Evolutionary conservation across 92 coral and sea anemone genomes (phyloP), one percentile per base, ranked within the genome.

Genomic region (Bergia puertoricense): DNA sequence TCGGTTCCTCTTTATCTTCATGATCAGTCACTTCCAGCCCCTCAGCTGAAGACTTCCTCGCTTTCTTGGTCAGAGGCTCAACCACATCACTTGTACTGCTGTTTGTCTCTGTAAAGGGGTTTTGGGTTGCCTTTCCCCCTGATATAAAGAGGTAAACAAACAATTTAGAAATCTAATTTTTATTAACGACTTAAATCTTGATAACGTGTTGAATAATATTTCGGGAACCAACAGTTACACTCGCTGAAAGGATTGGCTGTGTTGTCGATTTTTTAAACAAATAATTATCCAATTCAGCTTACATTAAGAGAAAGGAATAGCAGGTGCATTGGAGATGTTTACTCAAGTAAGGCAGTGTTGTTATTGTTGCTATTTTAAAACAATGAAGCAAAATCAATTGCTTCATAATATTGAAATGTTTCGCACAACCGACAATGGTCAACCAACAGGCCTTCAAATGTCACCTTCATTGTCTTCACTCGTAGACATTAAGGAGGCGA

Each of bases 401-500:
- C 85, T 57, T 80, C 45, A 37, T 75, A 57, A 80, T 72, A 79
- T 50, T 51, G 69, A 74, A 44, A 57, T 3, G 40, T 69, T 67
- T 59, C 48, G 15, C 36, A 44, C 88, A 44, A 48, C 65, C 8
- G 65, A 45, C 74, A 44, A 15, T 62, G 72, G 50, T 78, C 80
- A 45, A 51, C 42, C 39, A 41, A 41, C 18, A 16, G 22, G 11
- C 41, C 80, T 40, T 80, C 83, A 82, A 66, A 79, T 75, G 74
- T 88, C 86, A 90, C 89, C 94, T 86, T 88, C 92, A 86, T 91
- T 92, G 86, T 86, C 86, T 84, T 81, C 92, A 72, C 92, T 93
- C n/a, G 91, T 92, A 43, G 99, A 94, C 90, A 96, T 96, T 79
- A 96, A 81, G 13, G 98, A 95, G 56, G 95, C 98, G 54, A 96